Percentiles rank a stretch among this genome's conserved stretches.
These are phyloP conservation scores for Calidris pygmaea DNA, from an alignment of 2,113 vertebrate genomes.

Conservation along the genomic window DNA sequence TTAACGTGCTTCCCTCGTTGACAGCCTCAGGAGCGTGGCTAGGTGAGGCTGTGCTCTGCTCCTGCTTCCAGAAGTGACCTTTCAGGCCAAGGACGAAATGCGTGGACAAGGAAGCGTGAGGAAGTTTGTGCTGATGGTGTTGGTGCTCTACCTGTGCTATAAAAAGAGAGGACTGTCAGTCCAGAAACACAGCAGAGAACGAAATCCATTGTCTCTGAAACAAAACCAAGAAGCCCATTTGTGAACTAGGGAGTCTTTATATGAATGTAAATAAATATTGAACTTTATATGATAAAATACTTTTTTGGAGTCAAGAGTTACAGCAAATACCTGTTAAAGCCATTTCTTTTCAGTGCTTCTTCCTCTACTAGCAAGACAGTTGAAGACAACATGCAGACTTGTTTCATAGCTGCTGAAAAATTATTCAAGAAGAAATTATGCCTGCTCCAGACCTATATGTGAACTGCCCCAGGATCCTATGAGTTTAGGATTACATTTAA, in stretches of 20 bases:
- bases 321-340: not conserved
- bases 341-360: not conserved
- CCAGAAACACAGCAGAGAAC: not conserved
- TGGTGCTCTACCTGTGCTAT: not conserved
- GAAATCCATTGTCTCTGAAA: not conserved
- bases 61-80: not conserved
- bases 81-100: not conserved
- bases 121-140: not conserved
- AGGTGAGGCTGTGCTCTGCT: not conserved
- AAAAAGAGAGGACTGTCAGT: not conserved
- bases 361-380: not conserved
- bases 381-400: not conserved
- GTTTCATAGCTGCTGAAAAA: not conserved
- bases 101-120: accelerated
- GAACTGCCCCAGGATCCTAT: not conserved
- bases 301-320: not conserved
- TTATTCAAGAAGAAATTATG: not conserved
- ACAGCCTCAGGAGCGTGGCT: not conserved
- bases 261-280: slow-evolving; percentile 25
- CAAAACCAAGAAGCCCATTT: not conserved
- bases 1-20: not conserved
- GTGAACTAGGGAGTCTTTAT: not conserved
- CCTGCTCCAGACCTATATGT: not conserved
- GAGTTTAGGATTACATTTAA: not conserved
- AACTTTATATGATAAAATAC: not conserved